phyloP scores from a whole-genome alignment of 1,140 invertebrate species.

The Neotoxoptera formosana region DNA sequence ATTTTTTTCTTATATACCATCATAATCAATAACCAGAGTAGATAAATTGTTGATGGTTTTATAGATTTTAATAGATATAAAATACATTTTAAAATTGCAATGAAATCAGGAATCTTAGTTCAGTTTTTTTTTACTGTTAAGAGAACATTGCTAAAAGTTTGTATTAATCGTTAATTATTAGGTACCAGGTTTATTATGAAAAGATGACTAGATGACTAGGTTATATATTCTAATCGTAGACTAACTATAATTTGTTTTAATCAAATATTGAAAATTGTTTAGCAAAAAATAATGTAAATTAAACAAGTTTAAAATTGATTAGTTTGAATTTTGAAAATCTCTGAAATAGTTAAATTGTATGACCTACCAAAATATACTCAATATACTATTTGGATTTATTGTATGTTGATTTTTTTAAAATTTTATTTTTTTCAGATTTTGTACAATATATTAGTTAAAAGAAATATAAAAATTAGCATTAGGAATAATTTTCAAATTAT shows the following conservation, averaged over 20 bases:
- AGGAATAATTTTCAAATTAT: too few relatives aligned
- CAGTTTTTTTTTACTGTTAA: background rate
- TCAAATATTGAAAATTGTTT: background rate
- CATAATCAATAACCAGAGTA: background rate
- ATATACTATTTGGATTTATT: background rate
- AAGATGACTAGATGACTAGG: background rate
- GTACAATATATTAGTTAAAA: too few relatives aligned
- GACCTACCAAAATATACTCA: background rate
- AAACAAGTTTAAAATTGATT: background rate
- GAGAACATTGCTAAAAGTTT: background rate
- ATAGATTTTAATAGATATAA: background rate
- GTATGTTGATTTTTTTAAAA: background rate
- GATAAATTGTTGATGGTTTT: background rate
- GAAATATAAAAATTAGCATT: too few relatives aligned
- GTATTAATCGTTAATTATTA: background rate
- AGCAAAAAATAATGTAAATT: background rate
- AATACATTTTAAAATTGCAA: background rate
- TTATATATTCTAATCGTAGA: background rate
- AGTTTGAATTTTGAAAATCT: too few relatives aligned
- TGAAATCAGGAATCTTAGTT: background rate
- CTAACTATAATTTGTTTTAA: background rate
- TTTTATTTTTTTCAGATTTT: too few relatives aligned
- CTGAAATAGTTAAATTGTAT: background rate
- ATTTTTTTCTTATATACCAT: background rate
- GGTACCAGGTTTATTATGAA: background rate